Percentiles rank a stretch among this genome's conserved stretches.
phyloP scores from a whole-genome alignment of 2,888 invertebrate genomes.

The Synergus umbraculus region DNA sequence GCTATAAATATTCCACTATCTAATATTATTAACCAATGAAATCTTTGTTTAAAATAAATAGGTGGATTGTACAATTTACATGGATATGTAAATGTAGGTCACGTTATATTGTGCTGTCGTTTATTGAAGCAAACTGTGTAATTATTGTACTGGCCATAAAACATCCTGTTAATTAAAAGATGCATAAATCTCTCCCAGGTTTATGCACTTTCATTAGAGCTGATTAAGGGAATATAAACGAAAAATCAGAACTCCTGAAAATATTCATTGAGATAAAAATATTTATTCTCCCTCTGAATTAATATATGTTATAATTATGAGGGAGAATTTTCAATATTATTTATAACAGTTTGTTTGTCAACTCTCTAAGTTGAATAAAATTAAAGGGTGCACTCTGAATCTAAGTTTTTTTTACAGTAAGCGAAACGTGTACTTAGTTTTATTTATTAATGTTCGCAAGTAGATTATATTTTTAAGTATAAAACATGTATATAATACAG shows the following conservation, averaged over 20 bases:
- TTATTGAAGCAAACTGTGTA: slow-evolving; percentile 3
- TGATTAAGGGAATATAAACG: background rate
- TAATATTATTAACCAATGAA: background rate
- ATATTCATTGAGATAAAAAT: background rate
- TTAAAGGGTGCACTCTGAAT: no score
- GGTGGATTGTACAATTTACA: slow-evolving; percentile 8
- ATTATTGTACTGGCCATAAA: slow-evolving; percentile 1
- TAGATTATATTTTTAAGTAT: slow-evolving; percentile 33
- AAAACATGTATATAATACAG: slow-evolving; percentile 23
- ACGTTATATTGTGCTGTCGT: background rate
- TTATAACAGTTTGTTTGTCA: no score
- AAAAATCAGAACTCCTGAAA: background rate
- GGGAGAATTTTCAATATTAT: background rate
- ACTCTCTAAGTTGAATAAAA: background rate
- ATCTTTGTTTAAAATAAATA: slow-evolving; percentile 8
- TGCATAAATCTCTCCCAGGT: background rate
- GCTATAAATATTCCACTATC: background rate
- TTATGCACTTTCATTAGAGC: background rate
- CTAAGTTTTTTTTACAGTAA: slow-evolving; percentile 26
- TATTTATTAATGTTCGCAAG: slow-evolving; percentile 34
- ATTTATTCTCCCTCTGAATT: background rate
- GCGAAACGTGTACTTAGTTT: slow-evolving; percentile 27
- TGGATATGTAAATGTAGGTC: slow-evolving; percentile 1
- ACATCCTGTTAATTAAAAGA: slow-evolving; percentile 1
- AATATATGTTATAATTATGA: background rate